Base-by-base conservation (phyloP, 1,140 invertebrate species). In the Rhagoletis pomonella region DNA sequence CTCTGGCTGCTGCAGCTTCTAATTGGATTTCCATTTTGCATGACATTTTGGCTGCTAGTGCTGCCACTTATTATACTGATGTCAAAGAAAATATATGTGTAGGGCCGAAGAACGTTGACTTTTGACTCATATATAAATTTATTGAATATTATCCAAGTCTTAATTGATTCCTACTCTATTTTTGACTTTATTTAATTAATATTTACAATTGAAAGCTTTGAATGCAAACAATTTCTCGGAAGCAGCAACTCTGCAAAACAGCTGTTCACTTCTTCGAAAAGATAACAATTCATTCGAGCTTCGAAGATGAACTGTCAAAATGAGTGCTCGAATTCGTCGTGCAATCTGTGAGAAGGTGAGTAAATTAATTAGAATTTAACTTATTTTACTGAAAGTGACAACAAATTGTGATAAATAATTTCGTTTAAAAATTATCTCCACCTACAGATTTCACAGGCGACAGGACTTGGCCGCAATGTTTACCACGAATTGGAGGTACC, bases 301-400 rank as follows among this genome's bases (percentile, higher is more conserved):
- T 10, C 73, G 47, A 81, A 81, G 17, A 81, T 81, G 73, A 19
- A 17, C 14, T 81, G 73, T 81, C 47, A 81, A 81, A 81, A 81
- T 81, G 73, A 55, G 73, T 14, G n/a, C n/a, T 19, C 86, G 89
- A 10, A 90, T 92, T 64, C 89, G 90, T 85, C 90, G 87, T 17
- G 90, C 91, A 0, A 92, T 92, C 88, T 89, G 89, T 87, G 89
- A 92, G 29, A 91, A 92, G 88, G 91, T 92, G 29, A 77, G 5
- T 19, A 65, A 89, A 85, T 47, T 81, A 1, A 7, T 17, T 4
- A 47, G 0, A 62, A 88, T 62, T 60, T 73, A 7, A 39, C 77
- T 10, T 39, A 12, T 39, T 12, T 42, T 86, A 81, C 39, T 58
- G 86, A 87, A 62, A 58, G 39, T 47, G 67, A 4, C 9, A 69